Conservation (phyloP, 37 sponge, comb jelly and placozoan species). For the Oscarella lobularis region DNA sequence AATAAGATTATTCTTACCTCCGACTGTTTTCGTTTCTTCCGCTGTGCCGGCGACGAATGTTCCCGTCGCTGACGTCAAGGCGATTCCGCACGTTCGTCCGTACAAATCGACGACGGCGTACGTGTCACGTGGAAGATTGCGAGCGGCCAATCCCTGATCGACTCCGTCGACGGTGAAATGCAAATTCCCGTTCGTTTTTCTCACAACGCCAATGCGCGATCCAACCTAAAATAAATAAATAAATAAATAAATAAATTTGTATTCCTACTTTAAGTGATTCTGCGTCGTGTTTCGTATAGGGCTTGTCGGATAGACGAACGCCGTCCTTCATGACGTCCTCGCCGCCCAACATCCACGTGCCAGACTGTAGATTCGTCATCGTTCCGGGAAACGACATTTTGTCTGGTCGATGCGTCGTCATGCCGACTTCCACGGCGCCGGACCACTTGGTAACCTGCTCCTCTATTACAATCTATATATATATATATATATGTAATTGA, state of each 20-base stretch:
- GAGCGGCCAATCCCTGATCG: neutral
- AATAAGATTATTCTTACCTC: too few species aligned
- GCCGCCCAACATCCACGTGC: conserved; percentile 23
- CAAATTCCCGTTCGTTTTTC: neutral
- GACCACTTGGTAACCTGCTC: conserved; percentile 14
- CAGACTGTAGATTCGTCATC: conserved; percentile 8
- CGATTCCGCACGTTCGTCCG: neutral
- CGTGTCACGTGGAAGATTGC: neutral
- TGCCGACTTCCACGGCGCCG: conserved; percentile 11
- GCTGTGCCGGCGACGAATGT: neutral
- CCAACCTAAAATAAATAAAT: neutral
- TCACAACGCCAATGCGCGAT: neutral
- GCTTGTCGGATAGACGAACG: neutral
- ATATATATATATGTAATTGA: too few species aligned
- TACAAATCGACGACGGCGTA: conserved; percentile 4
- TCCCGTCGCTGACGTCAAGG: neutral
- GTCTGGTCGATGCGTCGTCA: conserved; percentile 17
- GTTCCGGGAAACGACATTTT: conserved; percentile 10
- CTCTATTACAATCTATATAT: conserved; percentile 7
- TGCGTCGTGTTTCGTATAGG: neutral
- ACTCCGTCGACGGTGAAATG: neutral
- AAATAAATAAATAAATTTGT: too few species aligned
- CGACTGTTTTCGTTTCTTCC: too few species aligned
- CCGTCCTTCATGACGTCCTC: conserved; percentile 1
- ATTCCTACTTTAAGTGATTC: too few species aligned